A percentile compares a stretch with the other conserved stretches of the same genome.
Conservation (phyloP, 2,113 vertebrate species). For the Notarius quadriscutis region DNA sequence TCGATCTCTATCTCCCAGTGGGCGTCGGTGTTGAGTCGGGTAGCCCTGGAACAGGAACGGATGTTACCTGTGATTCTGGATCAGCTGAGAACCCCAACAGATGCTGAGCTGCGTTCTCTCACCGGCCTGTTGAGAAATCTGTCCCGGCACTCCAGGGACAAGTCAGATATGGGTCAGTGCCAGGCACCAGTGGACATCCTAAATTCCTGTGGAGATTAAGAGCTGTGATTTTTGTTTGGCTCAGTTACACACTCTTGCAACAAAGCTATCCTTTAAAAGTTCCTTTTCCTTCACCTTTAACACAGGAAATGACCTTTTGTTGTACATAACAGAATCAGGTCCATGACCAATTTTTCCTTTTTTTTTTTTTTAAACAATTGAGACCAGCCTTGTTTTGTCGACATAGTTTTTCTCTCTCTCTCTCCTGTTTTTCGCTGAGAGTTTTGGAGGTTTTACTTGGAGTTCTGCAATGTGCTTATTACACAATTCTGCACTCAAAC, state of each 20-base stretch:
- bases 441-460: slow-evolving; percentile 11
- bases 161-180: slow-evolving; percentile 88
- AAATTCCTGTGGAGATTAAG: background rate
- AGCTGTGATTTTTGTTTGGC: background rate
- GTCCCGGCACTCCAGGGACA: slow-evolving; percentile 82
- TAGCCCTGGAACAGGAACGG: slow-evolving; percentile 88
- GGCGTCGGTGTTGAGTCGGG: slow-evolving; percentile 82
- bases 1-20: slow-evolving; percentile 81
- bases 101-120: slow-evolving; percentile 83
- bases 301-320: background rate
- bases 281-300: background rate
- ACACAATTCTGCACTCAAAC: background rate
- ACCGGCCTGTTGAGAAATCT: slow-evolving; percentile 91
- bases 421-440: background rate
- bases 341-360: background rate
- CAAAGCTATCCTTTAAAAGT: background rate
- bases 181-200: background rate
- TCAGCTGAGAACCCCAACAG: slow-evolving; percentile 79
- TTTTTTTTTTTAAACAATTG: background rate
- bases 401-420: background rate
- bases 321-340: background rate
- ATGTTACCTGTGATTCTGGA: slow-evolving; percentile 88
- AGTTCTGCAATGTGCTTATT: slow-evolving; percentile 10
- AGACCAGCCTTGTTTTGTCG: background rate
- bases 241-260: background rate